phyloP scores from a whole-genome alignment of 1,140 invertebrate genomes.

The Orius laevigatus region DNA sequence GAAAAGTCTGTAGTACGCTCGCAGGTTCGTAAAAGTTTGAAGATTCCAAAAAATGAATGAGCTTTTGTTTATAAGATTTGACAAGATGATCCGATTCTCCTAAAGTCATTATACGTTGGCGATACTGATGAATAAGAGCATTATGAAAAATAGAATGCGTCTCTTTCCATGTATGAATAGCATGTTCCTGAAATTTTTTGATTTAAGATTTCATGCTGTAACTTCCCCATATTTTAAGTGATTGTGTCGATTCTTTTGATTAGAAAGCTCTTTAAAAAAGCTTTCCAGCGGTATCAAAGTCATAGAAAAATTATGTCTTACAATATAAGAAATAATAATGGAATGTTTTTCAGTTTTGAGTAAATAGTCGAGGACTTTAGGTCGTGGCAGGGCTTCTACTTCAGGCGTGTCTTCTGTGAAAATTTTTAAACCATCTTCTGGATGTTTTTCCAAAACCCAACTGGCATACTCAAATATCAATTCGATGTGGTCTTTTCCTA shows the following conservation, averaged over 20 bases:
- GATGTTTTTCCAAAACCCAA: constrained; percentile 74
- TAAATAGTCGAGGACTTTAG: constrained; percentile 78
- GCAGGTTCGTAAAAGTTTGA: constrained; percentile 78
- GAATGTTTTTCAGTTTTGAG: constrained; percentile 53
- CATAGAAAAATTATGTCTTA: constrained; percentile 24
- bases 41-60: constrained; percentile 68
- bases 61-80: constrained; percentile 51
- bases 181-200: constrained; percentile 54
- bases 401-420: constrained; percentile 84
- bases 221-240: too few species aligned
- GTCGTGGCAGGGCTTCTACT: constrained; percentile 73
- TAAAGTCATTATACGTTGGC: constrained; percentile 42
- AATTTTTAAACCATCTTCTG: constrained; percentile 82
- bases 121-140: constrained; percentile 70
- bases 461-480: constrained; percentile 90
- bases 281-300: too few species aligned
- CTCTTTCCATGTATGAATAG: constrained; percentile 81
- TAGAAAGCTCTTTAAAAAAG: too few species aligned
- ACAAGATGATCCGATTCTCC: constrained; percentile 41
- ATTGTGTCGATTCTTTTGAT: too few species aligned
- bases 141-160: constrained; percentile 77
- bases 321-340: constrained; percentile 77
- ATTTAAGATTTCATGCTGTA: too few species aligned
- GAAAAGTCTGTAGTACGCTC: constrained; percentile 74
- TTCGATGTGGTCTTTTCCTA: constrained; percentile 66